Evolutionary conservation across 2,113 vertebrate genomes (phyloP), one percentile per base, ranked within the genome.

Genomic region (Phrynosoma platyrhinos): DNA sequence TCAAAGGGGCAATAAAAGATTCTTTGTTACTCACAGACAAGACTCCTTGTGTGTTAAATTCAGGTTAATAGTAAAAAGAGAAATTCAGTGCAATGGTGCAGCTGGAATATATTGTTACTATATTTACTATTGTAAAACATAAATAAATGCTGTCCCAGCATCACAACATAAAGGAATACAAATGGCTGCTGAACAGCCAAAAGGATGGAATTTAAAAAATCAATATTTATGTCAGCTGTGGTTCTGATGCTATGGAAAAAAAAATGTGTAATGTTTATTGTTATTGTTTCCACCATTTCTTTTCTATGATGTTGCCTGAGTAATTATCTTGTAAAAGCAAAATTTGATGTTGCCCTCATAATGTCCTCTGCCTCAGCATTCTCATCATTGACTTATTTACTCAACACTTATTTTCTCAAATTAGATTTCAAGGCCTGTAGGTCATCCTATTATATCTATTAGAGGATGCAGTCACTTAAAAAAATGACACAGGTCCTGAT

Each of bases 221-320:
- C 90, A 87, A 88, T 95, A 92, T 82, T 87, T 90, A 91, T 90
- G 87, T n/a, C 90, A 76, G 88, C 10, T 83, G 64, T 62, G 77
- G 81, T 79, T 89, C 87, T 88, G 62, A 32, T 58, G 86, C 18
- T 32, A 21, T 27, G 32, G n/a, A n/a, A 62, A 77, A n/a, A 40
- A 83, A 77, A 79, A 83, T 42, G 68, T 68, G 23, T 72, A 83
- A 79, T 64, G 66, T 79, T n/a, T n/a, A n/a, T n/a, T 90, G 86
- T 83, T 72, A 71, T 4, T 18, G 82, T 79, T 32, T 6, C 2
- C 40, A 76, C 3, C n/a, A 77, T 1, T 21, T 89, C 86, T 62
- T 5, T 42, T 42, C 36, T 47, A 36, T 86, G 52, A 86, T 83
- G 76, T 64, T 86, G 9, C 4, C 72, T 14, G 64, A 8, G 0